Base-by-base conservation (phyloP, 2,797 vertebrate genomes). In the Hephaestus fuliginosus region DNA sequence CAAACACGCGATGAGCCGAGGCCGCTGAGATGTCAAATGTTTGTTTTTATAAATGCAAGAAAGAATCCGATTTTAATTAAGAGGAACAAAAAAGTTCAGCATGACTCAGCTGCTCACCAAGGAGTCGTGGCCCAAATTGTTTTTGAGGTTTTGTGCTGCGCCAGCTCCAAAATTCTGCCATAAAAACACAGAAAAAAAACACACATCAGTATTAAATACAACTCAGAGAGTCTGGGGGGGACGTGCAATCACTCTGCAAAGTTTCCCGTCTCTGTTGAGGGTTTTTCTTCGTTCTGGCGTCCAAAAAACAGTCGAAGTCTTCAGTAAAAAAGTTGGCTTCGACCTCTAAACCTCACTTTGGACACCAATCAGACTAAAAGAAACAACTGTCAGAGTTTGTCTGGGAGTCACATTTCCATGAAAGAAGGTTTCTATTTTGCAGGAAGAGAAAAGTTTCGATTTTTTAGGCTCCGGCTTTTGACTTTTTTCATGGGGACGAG, bases 101-200 rank as follows among this genome's bases (percentile, higher is more conserved):
- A 20, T 60, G 76, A 51, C 64, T 75, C 30, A 15, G 72, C 52
- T 17, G 22, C 91, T 91, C 85, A 95, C 94, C 92, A 89, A 25
- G 94, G 94, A 80, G 88, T 92, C 13, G 94, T 95, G 17, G 84
- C 89, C 93, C 93, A 95, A n/a, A 91, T 61, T 0, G 84, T 81
- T 87, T 93, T 93, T 60, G 93, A 92, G 77, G 86, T 89, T 91
- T 94, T 95, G 77, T 93, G 94, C 58, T 79, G 89, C 4, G 94
- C 91, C 60, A 96, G 90, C 70, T 92, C 92, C 87, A 91, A 41
- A 76, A 95, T 93, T 73, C 95, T 95, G 79, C 75, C 67, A 74
- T 68, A 74, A 61, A 57, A 28, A 78, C 57, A 72, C 3, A 74
- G 65, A 28, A 18, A 74, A 67, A 71, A 28, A 3, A 39, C 55